These are phyloP conservation scores for Acleris sparsana DNA, from an alignment of 2,888 invertebrate species.

Conservation along the genomic window DNA sequence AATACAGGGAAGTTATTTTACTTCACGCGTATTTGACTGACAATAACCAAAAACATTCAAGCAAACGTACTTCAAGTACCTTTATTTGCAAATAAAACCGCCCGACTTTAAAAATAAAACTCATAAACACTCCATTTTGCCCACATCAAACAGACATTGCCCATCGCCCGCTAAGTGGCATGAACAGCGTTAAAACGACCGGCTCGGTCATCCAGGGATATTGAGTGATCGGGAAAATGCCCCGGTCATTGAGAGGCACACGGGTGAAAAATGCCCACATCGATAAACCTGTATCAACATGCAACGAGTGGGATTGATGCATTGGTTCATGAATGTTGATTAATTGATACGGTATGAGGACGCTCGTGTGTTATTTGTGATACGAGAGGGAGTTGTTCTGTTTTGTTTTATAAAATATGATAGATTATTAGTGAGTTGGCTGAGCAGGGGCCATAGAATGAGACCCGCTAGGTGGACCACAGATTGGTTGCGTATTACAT, in stretches of 20 bases:
- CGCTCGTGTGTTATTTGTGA: neutral
- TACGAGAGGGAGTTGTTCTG: too few species aligned
- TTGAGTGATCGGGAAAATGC: conserved; percentile 7
- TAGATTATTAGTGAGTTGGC: too few species aligned
- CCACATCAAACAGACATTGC: conserved; percentile 1
- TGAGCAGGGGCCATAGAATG: too few species aligned
- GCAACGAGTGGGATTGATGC: conserved; percentile 55
- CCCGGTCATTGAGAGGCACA: conserved; percentile 38
- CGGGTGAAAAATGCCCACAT: conserved; percentile 68
- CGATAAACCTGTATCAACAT: conserved; percentile 55
- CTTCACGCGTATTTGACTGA: too few species aligned
- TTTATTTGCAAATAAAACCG: too few species aligned
- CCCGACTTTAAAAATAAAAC: neutral
- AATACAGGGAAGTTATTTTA: too few species aligned
- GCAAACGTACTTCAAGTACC: too few species aligned
- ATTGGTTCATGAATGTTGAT: conserved; percentile 40
- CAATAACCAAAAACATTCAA: too few species aligned
- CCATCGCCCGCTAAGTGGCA: neutral
- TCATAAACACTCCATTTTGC: neutral
- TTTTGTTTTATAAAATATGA: too few species aligned
- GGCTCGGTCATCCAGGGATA: conserved; percentile 1
- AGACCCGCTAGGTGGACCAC: too few species aligned
- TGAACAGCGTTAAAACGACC: neutral
- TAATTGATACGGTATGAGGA: conserved; percentile 22
- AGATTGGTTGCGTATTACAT: too few species aligned